Evolutionary conservation across 2,888 invertebrate genomes (phyloP), one percentile per base, ranked within the genome.

Genomic region (Caradrina kadenii): DNA sequence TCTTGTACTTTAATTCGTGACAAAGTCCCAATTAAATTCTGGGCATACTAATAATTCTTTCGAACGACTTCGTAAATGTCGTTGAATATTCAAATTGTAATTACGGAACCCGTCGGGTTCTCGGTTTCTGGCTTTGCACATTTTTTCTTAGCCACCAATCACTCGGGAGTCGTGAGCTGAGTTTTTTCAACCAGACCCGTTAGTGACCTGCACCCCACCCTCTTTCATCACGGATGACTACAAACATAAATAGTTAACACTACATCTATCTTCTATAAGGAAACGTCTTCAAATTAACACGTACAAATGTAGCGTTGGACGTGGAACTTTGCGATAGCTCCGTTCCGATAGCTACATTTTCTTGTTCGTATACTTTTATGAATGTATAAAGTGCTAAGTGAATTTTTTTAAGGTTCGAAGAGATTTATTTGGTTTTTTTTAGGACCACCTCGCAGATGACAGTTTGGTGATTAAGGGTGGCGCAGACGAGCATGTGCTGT

Each of bases 91-190:
- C 53, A 67, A 61, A 22, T 22, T 26, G n/a, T 56, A 19, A 54
- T 61, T 82, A 86, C 87, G 78, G 90, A 89, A 89, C 86, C 73
- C 50, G 39, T 62, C 63, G 48, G 35, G 54, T 56, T 52, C 39
- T 58, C 42, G 45, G 63, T 63, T 73, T 86, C 87, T 80, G 73
- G 70, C 90, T 86, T 90, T 73, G 70, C 84, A 77, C 80, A 83
- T 90, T 93, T 93, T 93, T 93, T 90, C 87, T 89, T 86, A 73
- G 76, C 80, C 87, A 88, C 88, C 89, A 91, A 89, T 91, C 93
- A 89, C 90, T 91, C 90, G 89, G 91, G 89, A 93, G 91, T 93
- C 94, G 94, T 94, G 94, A 93, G 91, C 89, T 88, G 85, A 86
- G 86, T 90, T 94, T 94, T 94, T 92, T 95, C 91, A 86, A 82